A percentile compares a stretch with the other conserved stretches of the same genome.
These are phyloP conservation scores for Xerus inauris DNA, from an alignment of 2,113 vertebrate genomes.

Conservation along the genomic window DNA sequence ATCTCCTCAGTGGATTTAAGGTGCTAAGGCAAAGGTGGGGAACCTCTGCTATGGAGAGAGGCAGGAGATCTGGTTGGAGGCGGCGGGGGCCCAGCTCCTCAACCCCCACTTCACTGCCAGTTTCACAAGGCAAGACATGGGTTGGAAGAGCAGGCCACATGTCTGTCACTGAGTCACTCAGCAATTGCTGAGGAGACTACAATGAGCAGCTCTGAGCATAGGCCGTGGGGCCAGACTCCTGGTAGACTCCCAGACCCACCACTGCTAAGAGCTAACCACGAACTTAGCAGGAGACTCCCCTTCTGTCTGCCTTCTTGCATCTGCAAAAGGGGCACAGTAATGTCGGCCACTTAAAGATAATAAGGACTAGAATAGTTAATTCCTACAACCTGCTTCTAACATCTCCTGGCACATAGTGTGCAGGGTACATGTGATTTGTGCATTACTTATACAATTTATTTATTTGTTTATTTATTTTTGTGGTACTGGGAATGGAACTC, in stretches of 20 bases:
- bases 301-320: neutral
- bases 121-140: neutral
- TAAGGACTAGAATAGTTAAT: neutral
- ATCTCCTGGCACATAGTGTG: neutral
- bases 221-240: neutral
- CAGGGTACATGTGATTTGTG: neutral
- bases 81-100: neutral
- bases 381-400: neutral
- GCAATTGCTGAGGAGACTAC: neutral
- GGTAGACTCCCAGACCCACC: too few species aligned
- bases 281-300: neutral
- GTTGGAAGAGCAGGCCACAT: neutral
- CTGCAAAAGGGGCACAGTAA: neutral
- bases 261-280: neutral
- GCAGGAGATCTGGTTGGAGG: neutral
- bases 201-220: neutral
- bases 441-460: neutral
- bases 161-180: neutral
- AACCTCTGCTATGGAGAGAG: too few species aligned
- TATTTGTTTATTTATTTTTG: too few species aligned
- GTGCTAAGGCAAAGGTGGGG: too few species aligned
- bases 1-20: too few species aligned
- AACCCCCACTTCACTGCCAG: neutral
- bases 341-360: neutral
- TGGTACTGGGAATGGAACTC: too few species aligned